Percentiles rank a stretch among this genome's conserved stretches.
phyloP scores from a whole-genome alignment of 2,888 invertebrate species.

The Cosmopolites sordidus region DNA sequence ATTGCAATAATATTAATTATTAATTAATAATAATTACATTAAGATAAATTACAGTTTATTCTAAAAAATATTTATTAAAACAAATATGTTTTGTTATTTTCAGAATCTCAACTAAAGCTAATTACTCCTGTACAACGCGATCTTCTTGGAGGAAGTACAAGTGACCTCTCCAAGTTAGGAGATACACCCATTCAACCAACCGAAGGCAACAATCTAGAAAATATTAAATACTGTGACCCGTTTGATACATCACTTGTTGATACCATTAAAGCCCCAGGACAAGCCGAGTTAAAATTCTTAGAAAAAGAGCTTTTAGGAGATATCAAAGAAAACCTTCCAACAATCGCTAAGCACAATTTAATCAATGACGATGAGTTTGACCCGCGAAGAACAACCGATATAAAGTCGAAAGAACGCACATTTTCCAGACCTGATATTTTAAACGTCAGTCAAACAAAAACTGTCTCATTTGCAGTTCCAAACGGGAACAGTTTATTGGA shows the following conservation, averaged over 20 bases:
- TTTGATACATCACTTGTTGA: conserved; percentile 81
- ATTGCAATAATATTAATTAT: too few species aligned
- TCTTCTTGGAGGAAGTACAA: conserved; percentile 70
- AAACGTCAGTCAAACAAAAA: conserved; percentile 42
- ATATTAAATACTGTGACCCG: conserved; percentile 68
- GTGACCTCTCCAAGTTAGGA: conserved; percentile 66
- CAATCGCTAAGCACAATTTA: conserved; percentile 30
- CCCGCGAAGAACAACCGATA: conserved; percentile 64
- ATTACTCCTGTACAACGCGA: conserved; percentile 56
- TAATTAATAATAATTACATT: too few species aligned
- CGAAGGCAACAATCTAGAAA: conserved; percentile 51
- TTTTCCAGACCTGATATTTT: conserved; percentile 63
- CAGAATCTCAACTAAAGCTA: conserved; percentile 50
- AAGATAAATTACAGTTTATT: too few species aligned
- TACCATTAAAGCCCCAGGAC: conserved; percentile 68
- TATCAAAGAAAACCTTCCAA: conserved; percentile 41
- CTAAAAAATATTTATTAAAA: too few species aligned
- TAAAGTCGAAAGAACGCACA: conserved; percentile 41
- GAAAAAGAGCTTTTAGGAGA: conserved; percentile 71
- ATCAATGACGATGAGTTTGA: conserved; percentile 74
- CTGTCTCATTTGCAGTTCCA: conserved; percentile 59
- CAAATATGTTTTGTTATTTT: conserved; percentile 30
- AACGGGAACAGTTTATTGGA: conserved; percentile 54
- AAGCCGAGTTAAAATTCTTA: conserved; percentile 71
- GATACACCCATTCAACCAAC: conserved; percentile 65